phyloP scores from a whole-genome alignment of 2,113 vertebrate species.

The Hucho hucho region DNA sequence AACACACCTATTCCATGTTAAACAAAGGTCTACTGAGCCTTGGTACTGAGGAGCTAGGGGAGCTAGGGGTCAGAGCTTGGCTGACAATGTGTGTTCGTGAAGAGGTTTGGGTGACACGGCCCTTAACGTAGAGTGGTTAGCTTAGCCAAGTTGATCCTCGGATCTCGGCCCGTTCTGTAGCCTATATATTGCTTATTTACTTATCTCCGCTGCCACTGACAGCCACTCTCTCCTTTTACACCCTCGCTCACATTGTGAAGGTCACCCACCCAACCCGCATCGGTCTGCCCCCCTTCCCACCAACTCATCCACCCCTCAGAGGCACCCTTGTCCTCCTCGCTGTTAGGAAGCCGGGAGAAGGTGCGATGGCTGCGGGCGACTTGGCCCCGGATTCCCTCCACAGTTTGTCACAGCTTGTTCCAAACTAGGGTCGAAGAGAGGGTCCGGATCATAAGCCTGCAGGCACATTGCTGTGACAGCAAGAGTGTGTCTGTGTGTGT shows the following conservation, averaged over 20 bases:
- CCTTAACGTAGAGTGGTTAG: constrained; percentile 7
- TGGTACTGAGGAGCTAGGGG: too few species aligned
- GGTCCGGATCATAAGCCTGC: background rate
- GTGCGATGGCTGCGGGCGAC: constrained; percentile 56
- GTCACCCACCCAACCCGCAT: constrained; percentile 39
- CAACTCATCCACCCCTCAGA: background rate
- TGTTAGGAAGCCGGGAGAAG: constrained; percentile 44
- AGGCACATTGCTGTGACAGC: constrained; percentile 47
- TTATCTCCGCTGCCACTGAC: constrained; percentile 45
- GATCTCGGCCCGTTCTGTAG: constrained; percentile 22
- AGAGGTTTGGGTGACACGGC: background rate
- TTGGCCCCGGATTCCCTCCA: constrained; percentile 38
- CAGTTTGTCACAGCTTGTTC: constrained; percentile 57
- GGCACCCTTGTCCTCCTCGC: background rate
- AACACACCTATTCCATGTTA: background rate
- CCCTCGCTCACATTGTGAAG: constrained; percentile 43
- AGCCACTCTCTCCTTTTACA: constrained; percentile 21
- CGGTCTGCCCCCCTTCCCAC: background rate
- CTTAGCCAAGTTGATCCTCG: constrained; percentile 31
- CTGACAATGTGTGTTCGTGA: constrained; percentile 1
- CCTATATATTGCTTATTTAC: constrained; percentile 50
- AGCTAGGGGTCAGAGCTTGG: background rate
- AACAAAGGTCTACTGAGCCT: background rate
- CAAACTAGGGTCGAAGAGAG: background rate
- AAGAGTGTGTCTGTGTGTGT: constrained; percentile 2